These are phyloP conservation scores for Apus apus DNA, from an alignment of 2,113 vertebrate genomes.

Conservation along the genomic window DNA sequence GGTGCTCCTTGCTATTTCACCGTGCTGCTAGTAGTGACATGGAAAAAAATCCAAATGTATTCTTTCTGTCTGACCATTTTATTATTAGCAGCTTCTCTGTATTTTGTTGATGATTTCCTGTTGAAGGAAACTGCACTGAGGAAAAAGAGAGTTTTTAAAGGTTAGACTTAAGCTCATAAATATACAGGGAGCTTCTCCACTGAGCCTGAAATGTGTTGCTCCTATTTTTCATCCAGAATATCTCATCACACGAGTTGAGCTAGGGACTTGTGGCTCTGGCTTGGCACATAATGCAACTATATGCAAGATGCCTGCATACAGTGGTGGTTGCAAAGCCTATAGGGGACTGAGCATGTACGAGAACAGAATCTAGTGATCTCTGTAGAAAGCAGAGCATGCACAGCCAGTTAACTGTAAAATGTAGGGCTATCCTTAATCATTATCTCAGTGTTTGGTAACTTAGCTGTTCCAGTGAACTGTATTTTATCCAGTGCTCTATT, in stretches of 20 bases:
- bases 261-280: neutral
- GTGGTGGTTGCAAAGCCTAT: neutral
- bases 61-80: conserved; percentile 47
- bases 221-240: conserved; percentile 8
- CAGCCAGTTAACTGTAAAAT: neutral
- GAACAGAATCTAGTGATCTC: neutral
- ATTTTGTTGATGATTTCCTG: conserved; percentile 34
- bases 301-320: neutral
- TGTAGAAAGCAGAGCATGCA: neutral
- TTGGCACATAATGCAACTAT: accelerated
- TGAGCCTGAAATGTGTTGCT: neutral
- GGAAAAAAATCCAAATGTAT: neutral
- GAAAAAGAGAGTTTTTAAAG: conserved; percentile 42
- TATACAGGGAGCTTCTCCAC: conserved; percentile 30
- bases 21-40: neutral
- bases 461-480: neutral
- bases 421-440: neutral
- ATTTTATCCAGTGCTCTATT: neutral
- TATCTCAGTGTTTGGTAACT: neutral
- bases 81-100: conserved; percentile 37
- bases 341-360: neutral
- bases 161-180: conserved; percentile 44
- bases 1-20: neutral
- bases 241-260: neutral
- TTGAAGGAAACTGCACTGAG: conserved; percentile 16